phyloP scores from a whole-genome alignment of 2,113 vertebrate species.

The Peromyscus californicus region DNA sequence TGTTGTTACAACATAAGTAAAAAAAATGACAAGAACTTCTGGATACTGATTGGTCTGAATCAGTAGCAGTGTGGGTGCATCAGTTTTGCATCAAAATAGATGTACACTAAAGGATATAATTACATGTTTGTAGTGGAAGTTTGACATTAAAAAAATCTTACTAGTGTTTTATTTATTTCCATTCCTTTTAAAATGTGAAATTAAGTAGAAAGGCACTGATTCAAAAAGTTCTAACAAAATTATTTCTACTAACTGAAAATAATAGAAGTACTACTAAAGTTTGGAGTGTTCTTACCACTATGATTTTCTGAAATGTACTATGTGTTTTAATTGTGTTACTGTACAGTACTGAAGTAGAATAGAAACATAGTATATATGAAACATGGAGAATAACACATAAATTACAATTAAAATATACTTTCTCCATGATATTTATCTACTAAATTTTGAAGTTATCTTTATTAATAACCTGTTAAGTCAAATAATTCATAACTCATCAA shows the following conservation, averaged over 20 bases:
- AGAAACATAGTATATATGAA: not conserved
- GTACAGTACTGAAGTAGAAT: not conserved
- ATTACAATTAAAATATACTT: not conserved
- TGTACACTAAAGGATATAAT: conserved; percentile 50
- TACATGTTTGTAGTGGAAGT: not conserved
- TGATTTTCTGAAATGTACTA: not conserved
- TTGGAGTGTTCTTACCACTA: not conserved
- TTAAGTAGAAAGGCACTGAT: not conserved
- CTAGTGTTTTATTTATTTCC: conserved; percentile 17
- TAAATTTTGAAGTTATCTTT: not conserved
- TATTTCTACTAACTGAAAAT: not conserved
- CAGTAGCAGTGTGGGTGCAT: not conserved
- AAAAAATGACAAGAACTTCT: not conserved
- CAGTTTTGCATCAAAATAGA: conserved; percentile 1
- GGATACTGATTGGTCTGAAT: not conserved
- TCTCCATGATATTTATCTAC: not conserved
- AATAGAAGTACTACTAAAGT: not conserved
- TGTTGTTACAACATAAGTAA: not conserved
- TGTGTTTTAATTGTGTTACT: not conserved
- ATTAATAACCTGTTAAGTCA: not conserved
- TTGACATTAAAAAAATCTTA: not conserved
- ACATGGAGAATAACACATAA: not conserved
- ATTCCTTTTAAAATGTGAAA: conserved; percentile 24
- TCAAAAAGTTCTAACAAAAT: not conserved
- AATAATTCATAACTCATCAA: not conserved